Conservation (phyloP, 2,797 vertebrate genomes). For the Tangara arthus region DNA sequence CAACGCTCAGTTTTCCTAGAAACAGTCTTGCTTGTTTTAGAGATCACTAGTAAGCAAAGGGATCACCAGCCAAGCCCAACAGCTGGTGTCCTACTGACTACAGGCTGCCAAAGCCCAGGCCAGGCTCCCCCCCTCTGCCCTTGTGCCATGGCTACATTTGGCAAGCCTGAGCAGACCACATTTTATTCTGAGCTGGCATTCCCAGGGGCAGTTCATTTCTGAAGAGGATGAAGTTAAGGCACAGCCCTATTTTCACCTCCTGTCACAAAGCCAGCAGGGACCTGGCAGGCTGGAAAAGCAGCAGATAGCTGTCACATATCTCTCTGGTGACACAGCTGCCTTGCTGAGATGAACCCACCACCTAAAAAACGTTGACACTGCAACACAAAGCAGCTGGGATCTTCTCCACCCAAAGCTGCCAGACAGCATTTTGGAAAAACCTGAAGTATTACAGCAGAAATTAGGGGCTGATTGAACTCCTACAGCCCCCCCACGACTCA, state of each 20-base stretch:
- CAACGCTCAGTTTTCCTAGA: background rate
- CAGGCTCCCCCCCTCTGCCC: background rate
- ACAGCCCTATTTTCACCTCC: background rate
- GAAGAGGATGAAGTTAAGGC: background rate
- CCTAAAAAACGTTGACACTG: background rate
- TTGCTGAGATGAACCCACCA: background rate
- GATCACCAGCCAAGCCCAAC: background rate
- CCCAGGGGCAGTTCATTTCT: background rate
- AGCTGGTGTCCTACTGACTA: rapidly evolving
- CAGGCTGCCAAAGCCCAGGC: background rate
- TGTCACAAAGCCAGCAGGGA: background rate
- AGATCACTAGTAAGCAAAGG: background rate
- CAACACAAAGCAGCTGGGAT: background rate
- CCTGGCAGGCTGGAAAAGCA: background rate
- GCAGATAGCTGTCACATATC: background rate
- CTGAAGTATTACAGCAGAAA: background rate
- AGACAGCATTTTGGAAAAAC: background rate
- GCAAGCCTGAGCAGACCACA: background rate
- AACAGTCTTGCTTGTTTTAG: background rate
- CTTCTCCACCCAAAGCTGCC: background rate
- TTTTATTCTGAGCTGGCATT: background rate
- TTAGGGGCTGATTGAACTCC: background rate
- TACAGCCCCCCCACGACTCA: background rate
- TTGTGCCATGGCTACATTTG: background rate
- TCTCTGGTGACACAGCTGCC: background rate